phyloP scores from a whole-genome alignment of 2,888 invertebrate genomes.

The Bellardia pandia region DNA sequence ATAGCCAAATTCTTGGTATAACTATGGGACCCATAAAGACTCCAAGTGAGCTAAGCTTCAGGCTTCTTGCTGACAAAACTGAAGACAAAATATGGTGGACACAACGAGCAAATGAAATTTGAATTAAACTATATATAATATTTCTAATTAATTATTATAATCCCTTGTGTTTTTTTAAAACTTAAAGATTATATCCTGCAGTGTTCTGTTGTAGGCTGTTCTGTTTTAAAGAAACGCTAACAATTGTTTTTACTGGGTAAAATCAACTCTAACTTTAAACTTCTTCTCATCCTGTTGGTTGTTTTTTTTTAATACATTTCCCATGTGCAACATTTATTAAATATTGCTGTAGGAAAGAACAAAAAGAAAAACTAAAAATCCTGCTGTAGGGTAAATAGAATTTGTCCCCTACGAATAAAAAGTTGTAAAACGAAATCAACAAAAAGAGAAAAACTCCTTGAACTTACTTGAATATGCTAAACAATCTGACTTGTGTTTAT shows the following conservation, averaged over 20 bases:
- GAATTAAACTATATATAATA: neutral
- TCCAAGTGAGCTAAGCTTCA: too few relatives aligned
- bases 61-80: too few relatives aligned
- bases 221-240: neutral
- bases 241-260: neutral
- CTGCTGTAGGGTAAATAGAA: slow-evolving; percentile 15
- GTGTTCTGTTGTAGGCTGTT: neutral
- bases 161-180: neutral
- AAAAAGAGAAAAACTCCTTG: slow-evolving; percentile 28
- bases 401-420: neutral
- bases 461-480: neutral
- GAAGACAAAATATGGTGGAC: too few relatives aligned
- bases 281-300: neutral
- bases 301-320: neutral
- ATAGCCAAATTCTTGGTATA: too few relatives aligned
- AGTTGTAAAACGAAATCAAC: neutral
- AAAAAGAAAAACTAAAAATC: neutral
- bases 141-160: neutral
- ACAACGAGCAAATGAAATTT: too few relatives aligned
- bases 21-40: too few relatives aligned
- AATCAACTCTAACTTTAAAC: neutral
- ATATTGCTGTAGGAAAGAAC: neutral
- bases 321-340: slow-evolving; percentile 18
- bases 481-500: neutral
- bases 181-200: neutral